Evolutionary conservation across 2,888 invertebrate species (phyloP), one percentile per base, ranked within the genome.

Genomic region (Stomorhina lunata): DNA sequence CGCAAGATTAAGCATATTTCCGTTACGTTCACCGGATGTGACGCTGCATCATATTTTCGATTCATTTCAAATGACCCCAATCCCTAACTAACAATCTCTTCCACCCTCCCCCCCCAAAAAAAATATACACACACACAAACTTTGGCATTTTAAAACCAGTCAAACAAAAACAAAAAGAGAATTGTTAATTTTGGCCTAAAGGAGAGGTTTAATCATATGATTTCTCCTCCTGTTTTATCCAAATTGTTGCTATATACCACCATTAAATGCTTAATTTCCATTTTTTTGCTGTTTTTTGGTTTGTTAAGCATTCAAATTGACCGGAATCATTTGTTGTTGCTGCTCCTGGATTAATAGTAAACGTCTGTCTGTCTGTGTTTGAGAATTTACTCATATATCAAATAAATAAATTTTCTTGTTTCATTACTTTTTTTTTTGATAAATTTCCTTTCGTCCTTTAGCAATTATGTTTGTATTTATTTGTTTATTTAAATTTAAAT

Each of bases 1-100:
- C 87, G 84, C 86, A 85, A 86, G 85, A 87, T 86, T 86, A 86
- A 86, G 83, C 87, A 85, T 71, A 85, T 83, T 85, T 85, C 85
- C 85, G 84, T 68, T 82, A 63, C 57, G 71, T 73, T 65, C 40
- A 73, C 43, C 85, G 85, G 85, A 86, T 83, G 75, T 86, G 84
- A 85, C 84, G 84, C 81, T 76, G 83, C 84, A 81, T 78, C 77
- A 80, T 63, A 77, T 69, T 69, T 80, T 73, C 68, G 25, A 66
- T 40, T 50, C 68, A 79, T 69, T 79, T 59, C 27, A 63, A 43
- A 34, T 10, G 12, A 20, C 12, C 22, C 1, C 59, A 34, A 25
- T n/a, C n/a, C 57, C 10, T n/a, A n/a, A n/a, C n/a, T n/a, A n/a
- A n/a, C n/a, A n/a, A n/a, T n/a, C n/a, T n/a, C n/a, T n/a, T n/a